phyloP scores from a whole-genome alignment of 2,888 invertebrate species.

The Patella depressa region DNA sequence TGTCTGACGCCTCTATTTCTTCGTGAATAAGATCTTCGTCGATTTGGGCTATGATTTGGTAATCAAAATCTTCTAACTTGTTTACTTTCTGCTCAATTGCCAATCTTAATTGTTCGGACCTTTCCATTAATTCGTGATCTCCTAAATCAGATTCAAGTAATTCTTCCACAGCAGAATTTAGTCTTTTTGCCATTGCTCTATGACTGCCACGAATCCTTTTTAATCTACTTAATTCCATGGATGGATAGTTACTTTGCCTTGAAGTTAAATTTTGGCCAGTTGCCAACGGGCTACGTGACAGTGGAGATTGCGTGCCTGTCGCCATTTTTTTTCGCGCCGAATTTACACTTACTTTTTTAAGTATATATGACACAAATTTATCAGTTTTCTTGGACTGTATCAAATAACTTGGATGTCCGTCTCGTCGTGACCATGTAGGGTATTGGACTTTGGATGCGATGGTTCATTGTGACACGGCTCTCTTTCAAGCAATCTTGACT shows the following conservation, averaged over 20 bases:
- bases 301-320: too few species aligned
- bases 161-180: neutral
- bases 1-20: neutral
- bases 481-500: too few species aligned
- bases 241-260: too few species aligned
- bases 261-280: too few species aligned
- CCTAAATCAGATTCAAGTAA: neutral
- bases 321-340: too few species aligned
- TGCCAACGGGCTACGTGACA: too few species aligned
- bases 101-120: neutral
- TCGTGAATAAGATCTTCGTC: neutral
- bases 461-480: too few species aligned
- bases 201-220: neutral
- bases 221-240: neutral
- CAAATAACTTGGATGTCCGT: neutral
- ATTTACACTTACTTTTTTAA: too few species aligned
- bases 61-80: neutral
- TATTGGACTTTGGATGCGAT: neutral
- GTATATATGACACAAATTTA: too few species aligned
- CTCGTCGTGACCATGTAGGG: constrained; percentile 3
- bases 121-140: neutral
- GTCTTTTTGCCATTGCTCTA: neutral
- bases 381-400: too few species aligned
- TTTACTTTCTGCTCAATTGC: neutral
- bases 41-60: neutral